Base-by-base conservation (phyloP, 2,113 vertebrate species). In the Castor canadensis region DNA sequence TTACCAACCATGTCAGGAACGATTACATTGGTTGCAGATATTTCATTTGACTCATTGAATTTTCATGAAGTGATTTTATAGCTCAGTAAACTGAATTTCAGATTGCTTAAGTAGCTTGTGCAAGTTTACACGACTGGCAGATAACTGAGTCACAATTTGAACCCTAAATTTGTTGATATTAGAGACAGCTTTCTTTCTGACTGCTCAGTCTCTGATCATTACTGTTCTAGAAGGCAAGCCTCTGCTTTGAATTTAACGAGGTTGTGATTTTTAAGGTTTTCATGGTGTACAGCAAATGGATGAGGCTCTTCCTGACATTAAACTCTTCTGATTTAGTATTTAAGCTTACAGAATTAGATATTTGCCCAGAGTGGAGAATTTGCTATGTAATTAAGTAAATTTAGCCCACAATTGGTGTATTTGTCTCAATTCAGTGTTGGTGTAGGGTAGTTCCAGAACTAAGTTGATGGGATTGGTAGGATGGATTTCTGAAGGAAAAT, bases 291-390 rank as follows among this genome's bases (percentile, higher is more conserved):
- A 85, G 38, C 69, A 84, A 71, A 81, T 24, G 30, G 75, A 2
- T 16, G 16, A 45, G 72, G 17, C 13, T 66, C 35, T 22, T 93
- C 20, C 5, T 32, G 62, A 17, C 38, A 28, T 71, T 35, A 38
- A 72, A 69, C 32, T 30, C 13, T 81, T 79, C 40, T 83, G 67
- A 10, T 62, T 92, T 71, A 72, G 35, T 73, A 45, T 49, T 26
- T 79, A 47, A 82, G 62, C 67, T 47, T 86, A 88, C 13, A 67
- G 60, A 86, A 89, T 83, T 47, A 89, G 32, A 67, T 22, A 40
- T 91, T 69, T 95, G 75, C 40, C 47, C 12, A 16, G 56, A 80
- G 67, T 89, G n/a, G 77, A 95, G 40, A 91, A 87, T 85, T 84
- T 43, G 40, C 72, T 62, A 43, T 87, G 0, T 62, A 84, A 66